phyloP scores from a whole-genome alignment of 1,140 invertebrate genomes.

The Panagrolaimus sp. region DNA sequence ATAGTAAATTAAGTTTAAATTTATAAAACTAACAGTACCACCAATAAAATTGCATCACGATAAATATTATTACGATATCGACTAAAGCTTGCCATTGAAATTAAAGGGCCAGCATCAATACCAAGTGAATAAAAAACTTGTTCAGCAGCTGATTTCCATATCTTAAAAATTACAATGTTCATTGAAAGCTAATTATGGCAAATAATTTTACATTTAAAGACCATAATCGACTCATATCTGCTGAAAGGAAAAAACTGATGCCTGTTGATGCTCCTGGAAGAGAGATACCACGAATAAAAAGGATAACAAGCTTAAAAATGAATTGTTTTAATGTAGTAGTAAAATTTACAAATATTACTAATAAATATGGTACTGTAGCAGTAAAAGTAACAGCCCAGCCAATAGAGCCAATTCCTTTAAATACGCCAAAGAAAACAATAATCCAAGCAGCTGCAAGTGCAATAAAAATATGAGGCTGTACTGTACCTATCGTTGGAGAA shows the following conservation, averaged over 20 bases:
- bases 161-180: conserved; percentile 19
- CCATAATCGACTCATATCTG: conserved; percentile 46
- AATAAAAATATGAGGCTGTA: conserved; percentile 40
- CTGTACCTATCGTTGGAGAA: conserved; percentile 28
- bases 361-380: conserved; percentile 36
- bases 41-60: conserved; percentile 45
- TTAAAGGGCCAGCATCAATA: conserved; percentile 53
- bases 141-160: conserved; percentile 55
- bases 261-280: conserved; percentile 44
- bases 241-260: conserved; percentile 35
- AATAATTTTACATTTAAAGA: conserved; percentile 25
- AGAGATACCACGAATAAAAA: conserved; percentile 47
- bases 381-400: conserved; percentile 55
- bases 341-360: conserved; percentile 22
- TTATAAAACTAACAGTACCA: conserved; percentile 23
- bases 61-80: conserved; percentile 56
- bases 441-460: conserved; percentile 50
- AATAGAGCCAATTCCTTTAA: conserved; percentile 54
- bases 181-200: neutral
- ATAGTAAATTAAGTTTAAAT: conserved; percentile 18
- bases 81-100: conserved; percentile 53
- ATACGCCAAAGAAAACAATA: conserved; percentile 54
- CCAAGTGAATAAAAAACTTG: conserved; percentile 55
- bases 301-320: conserved; percentile 41
- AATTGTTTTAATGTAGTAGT: neutral